Conservation (phyloP, 2,113 vertebrate genomes). For the Istiophorus platypterus region DNA sequence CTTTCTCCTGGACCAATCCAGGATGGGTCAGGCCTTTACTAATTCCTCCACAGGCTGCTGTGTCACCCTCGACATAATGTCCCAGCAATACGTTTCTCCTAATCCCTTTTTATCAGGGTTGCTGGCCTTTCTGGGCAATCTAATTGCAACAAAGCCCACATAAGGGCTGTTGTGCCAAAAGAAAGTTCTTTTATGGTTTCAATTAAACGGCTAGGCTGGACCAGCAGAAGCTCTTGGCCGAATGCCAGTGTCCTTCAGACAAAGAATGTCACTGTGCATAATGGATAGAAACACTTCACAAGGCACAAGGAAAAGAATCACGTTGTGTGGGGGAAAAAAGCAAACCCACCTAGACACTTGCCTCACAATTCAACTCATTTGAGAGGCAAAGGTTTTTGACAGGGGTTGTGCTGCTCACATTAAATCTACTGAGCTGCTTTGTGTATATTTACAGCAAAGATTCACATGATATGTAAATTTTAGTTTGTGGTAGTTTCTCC, state of each 20-base stretch:
- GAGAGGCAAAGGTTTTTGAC: constrained; percentile 29
- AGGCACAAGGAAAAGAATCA: constrained; percentile 36
- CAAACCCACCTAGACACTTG: constrained; percentile 45
- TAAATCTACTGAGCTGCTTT: neutral
- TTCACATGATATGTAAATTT: neutral
- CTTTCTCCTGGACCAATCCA: constrained; percentile 83
- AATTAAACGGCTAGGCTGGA: constrained; percentile 86
- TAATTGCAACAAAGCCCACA: constrained; percentile 82
- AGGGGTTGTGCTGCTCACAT: neutral
- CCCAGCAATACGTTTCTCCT: constrained; percentile 86
- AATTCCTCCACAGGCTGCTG: constrained; percentile 83
- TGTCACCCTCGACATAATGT: constrained; percentile 87
- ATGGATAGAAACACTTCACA: constrained; percentile 61
- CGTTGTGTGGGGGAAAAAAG: constrained; percentile 21
- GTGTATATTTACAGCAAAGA: neutral
- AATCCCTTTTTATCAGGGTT: constrained; percentile 89
- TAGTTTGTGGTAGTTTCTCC: neutral
- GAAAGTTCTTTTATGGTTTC: constrained; percentile 82
- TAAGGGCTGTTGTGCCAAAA: constrained; percentile 82
- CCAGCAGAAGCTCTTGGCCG: constrained; percentile 80
- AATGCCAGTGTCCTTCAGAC: constrained; percentile 87
- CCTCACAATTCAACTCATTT: constrained; percentile 42
- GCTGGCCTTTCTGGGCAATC: constrained; percentile 87
- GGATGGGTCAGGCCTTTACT: constrained; percentile 86
- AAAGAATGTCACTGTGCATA: constrained; percentile 84